Conservation (phyloP, 2,888 invertebrate genomes). For the Sesia apiformis region DNA sequence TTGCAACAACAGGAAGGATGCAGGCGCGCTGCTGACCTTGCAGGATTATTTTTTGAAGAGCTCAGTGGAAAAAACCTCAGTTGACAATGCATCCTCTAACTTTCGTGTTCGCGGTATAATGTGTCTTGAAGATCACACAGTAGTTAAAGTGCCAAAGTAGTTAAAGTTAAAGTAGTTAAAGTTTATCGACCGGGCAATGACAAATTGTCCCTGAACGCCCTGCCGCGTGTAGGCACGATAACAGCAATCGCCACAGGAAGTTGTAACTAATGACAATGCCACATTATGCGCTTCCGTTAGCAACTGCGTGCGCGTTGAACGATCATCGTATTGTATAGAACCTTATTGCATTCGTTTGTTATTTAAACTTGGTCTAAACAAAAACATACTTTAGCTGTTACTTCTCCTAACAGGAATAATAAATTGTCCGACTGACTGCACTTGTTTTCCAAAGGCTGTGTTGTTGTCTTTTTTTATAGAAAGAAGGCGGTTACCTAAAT, state of each 20-base stretch:
- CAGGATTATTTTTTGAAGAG: background rate
- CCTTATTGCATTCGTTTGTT: background rate
- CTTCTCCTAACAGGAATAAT: no score
- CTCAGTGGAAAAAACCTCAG: background rate
- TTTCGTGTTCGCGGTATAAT: no score
- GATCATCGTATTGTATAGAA: conserved; percentile 26
- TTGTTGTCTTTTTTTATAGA: no score
- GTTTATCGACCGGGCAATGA: conserved; percentile 11
- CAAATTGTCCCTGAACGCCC: conserved; percentile 14
- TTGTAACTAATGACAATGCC: conserved; percentile 47
- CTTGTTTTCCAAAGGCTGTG: no score
- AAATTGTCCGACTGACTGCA: no score
- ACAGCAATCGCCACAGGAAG: conserved; percentile 37
- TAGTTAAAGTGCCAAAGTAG: no score
- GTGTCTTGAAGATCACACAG: no score
- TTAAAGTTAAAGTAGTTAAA: no score
- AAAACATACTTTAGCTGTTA: no score
- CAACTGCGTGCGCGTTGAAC: conserved; percentile 29
- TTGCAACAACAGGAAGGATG: background rate
- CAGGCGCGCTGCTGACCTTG: background rate
- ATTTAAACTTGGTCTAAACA: no score
- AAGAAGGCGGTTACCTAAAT: no score
- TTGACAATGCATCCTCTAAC: background rate
- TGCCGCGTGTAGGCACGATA: conserved; percentile 24
- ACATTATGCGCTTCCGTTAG: conserved; percentile 45